Evolutionary conservation across 2,113 vertebrate genomes (phyloP).

Genomic region (Pimephales promelas): DNA sequence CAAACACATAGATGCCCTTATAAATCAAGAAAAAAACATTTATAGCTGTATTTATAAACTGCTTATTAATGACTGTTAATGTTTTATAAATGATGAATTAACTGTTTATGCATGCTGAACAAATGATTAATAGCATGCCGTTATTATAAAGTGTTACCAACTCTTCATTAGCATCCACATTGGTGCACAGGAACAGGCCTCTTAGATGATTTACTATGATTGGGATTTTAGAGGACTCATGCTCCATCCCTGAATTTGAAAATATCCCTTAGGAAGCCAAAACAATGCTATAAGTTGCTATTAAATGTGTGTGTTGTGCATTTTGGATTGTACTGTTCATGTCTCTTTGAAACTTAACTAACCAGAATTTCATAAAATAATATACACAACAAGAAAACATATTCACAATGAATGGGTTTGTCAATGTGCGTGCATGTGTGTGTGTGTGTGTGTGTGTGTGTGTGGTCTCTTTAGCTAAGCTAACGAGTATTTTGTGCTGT

Average conservation of each 20-base stretch:
- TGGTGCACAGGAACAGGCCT: slow-evolving; percentile 41
- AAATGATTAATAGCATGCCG: too few species aligned
- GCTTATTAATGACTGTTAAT: too few species aligned
- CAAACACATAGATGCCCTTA: too few species aligned
- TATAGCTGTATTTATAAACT: too few species aligned
- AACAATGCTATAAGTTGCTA: neutral
- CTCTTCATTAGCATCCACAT: slow-evolving; percentile 70
- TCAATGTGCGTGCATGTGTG: slow-evolving; percentile 53
- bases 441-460: too few species aligned
- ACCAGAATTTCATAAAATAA: slow-evolving; percentile 6
- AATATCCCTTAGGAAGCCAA: neutral
- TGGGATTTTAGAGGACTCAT: slow-evolving; percentile 12
- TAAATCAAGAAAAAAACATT: too few species aligned
- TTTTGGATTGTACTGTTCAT: neutral
- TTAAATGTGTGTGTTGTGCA: neutral
- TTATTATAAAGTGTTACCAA: too few species aligned
- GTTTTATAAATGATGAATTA: too few species aligned
- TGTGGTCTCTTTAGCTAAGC: slow-evolving; percentile 70
- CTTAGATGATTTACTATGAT: slow-evolving; percentile 9
- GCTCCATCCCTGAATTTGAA: neutral
- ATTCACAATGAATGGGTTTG: slow-evolving; percentile 12
- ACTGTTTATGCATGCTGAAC: too few species aligned
- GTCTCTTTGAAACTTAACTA: neutral
- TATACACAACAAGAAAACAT: slow-evolving; percentile 9
- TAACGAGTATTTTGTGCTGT: slow-evolving; percentile 43